A percentile compares a stretch with the other conserved stretches of the same genome.
phyloP scores from a whole-genome alignment of 2,797 vertebrate genomes.

The Chrysocyon brachyurus region DNA sequence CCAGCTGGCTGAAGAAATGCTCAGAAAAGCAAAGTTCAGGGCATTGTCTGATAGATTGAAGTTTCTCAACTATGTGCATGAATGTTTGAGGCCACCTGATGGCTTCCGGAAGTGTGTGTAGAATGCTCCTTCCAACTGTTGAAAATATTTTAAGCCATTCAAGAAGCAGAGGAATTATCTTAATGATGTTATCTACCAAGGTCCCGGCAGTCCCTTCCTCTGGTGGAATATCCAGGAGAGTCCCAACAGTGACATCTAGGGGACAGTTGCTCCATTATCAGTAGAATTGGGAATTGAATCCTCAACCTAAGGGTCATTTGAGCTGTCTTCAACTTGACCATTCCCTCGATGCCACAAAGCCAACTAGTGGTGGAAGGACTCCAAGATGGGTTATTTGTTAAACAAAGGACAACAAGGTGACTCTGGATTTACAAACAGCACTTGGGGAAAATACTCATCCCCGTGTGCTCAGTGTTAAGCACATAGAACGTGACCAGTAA shows the following conservation, averaged over 20 bases:
- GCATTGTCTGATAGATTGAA: neutral
- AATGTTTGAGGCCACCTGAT: constrained; percentile 29
- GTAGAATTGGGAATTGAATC: neutral
- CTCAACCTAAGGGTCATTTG: neutral
- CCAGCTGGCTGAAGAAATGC: neutral
- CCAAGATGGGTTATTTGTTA: neutral
- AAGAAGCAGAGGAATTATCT: constrained; percentile 15
- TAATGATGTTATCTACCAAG: neutral
- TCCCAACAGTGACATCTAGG: constrained; percentile 55
- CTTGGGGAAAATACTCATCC: neutral
- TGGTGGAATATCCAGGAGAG: neutral
- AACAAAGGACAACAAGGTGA: neutral
- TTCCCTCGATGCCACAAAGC: neutral
- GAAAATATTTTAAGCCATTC: constrained; percentile 54
- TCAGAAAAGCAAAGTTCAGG: neutral
- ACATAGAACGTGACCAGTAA: neutral
- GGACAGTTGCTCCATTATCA: neutral
- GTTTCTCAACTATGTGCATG: neutral
- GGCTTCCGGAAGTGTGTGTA: neutral
- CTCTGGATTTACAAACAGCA: neutral
- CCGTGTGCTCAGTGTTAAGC: neutral
- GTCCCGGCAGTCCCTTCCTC: neutral
- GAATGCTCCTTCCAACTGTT: constrained; percentile 10
- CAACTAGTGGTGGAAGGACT: neutral
- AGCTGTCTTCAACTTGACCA: neutral